Evolutionary conservation across 2,888 invertebrate genomes (phyloP), one percentile per base, ranked within the genome.

Genomic region (Orthonevra nobilis): DNA sequence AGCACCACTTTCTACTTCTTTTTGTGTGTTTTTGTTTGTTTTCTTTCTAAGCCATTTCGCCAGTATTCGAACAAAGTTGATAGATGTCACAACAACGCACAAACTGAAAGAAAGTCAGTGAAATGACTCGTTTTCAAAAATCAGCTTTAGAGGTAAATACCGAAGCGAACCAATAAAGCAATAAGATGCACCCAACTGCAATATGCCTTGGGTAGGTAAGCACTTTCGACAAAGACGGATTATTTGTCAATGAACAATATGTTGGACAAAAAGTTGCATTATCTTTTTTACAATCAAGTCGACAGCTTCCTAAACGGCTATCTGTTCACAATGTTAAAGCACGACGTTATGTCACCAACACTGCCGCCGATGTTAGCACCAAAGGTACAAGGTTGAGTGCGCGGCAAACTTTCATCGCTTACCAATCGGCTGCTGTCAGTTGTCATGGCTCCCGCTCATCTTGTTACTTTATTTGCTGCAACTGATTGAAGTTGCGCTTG

Each of bases 381-480:
- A 38, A 58, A 32, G 42, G 63, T 64, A 58, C 72, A 77, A 77
- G 77, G 77, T 77, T 77, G 77, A 72, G 70, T 77, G 72, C 64
- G 56, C 60, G 60, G 64, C 56, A 64, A 77, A 72, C 72, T 77
- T 77, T 77, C 75, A 77, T 72, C 64, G 64, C 64, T 58, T 48
- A 64, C 58, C 64, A 58, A 77, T 72, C 58, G 60, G 63, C 26
- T n/a, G n/a, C n/a, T 72, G 77, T 54, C 72, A 64, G 52, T 66
- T 58, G 50, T 66, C 64, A 72, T 72, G 58, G 64, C 77, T 77
- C 64, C 77, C 75, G 64, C 77, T 72, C 50, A 72, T 77, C 72
- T 46, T 42, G 36, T 58, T 77, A 52, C 58, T 70, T 70, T 70
- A 70, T 70, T 63, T 58, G 23, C 64, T 77, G 64, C 72, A 70